Evolutionary conservation across 2,888 invertebrate species (phyloP).

Genomic region (Apamea crenata): DNA sequence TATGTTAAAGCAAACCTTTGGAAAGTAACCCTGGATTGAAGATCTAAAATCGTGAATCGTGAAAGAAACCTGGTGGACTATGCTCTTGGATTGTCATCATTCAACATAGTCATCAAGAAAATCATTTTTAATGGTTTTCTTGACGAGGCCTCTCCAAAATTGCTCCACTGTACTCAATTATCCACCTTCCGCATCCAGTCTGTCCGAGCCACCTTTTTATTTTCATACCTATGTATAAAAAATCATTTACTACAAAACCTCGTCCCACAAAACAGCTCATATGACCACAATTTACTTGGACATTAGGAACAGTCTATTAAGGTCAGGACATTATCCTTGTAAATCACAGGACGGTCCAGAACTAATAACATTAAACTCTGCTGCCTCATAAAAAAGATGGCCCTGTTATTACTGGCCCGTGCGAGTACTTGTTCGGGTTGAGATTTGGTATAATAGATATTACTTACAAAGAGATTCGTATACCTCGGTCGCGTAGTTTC

Average conservation of each 20-base stretch:
- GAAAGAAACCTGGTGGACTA: neutral
- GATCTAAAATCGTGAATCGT: neutral
- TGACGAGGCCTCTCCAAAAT: neutral
- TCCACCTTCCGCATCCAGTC: neutral
- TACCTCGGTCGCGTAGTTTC: constrained; percentile 14
- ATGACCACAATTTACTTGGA: constrained; percentile 63
- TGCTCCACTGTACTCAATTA: neutral
- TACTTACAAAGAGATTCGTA: constrained; percentile 29
- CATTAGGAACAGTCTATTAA: constrained; percentile 70
- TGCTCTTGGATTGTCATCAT: neutral
- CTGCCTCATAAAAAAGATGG: constrained; percentile 69
- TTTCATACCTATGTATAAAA: constrained; percentile 13
- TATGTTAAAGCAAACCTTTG: neutral
- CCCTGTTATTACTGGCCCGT: constrained; percentile 54
- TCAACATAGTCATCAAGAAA: neutral
- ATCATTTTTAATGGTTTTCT: too few species aligned
- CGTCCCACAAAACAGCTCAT: constrained; percentile 47
- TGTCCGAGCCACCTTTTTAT: neutral
- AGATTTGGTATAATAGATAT: constrained; percentile 50
- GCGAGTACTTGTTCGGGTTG: constrained; percentile 31
- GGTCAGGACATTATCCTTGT: constrained; percentile 70
- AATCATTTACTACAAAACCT: constrained; percentile 24
- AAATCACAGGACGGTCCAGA: constrained; percentile 69
- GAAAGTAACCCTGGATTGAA: neutral
- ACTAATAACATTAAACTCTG: constrained; percentile 72